phyloP scores from a whole-genome alignment of 2,888 invertebrate species.

The Horisme vitalbata region DNA sequence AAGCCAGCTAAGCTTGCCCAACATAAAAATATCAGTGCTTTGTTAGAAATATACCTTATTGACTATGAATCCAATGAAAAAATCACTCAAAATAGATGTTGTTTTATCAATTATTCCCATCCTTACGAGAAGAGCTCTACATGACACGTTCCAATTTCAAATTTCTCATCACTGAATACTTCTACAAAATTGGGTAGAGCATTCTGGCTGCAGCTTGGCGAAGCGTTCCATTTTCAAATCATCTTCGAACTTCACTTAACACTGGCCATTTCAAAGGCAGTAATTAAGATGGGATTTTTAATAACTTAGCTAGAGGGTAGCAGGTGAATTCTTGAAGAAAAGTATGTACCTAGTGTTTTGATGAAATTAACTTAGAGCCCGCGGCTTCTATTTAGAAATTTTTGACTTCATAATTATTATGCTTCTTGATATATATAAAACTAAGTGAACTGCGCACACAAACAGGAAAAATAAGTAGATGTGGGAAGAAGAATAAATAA shows the following conservation, averaged over 20 bases:
- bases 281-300: conserved; percentile 45
- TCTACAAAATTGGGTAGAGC: neutral
- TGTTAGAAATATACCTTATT: conserved; percentile 25
- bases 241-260: conserved; percentile 41
- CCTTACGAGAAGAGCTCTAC: neutral
- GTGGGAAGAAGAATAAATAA: neutral
- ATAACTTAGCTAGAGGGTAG: conserved; percentile 33
- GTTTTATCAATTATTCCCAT: conserved; percentile 6
- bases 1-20: conserved; percentile 48
- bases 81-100: neutral
- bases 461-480: neutral
- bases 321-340: conserved; percentile 16
- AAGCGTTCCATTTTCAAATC: conserved; percentile 44
- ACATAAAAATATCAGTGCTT: conserved; percentile 51
- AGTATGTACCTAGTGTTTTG: conserved; percentile 10
- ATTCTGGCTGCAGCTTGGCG: too few species aligned
- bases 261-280: conserved; percentile 40
- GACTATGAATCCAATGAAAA: conserved; percentile 28
- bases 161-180: neutral
- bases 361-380: neutral
- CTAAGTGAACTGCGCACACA: too few species aligned
- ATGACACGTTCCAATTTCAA: neutral
- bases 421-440: too few species aligned
- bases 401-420: too few species aligned
- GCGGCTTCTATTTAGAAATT: neutral